Evolutionary conservation across 2,113 vertebrate species (phyloP), one percentile per base, ranked within the genome.

Genomic region (Helogale parvula): DNA sequence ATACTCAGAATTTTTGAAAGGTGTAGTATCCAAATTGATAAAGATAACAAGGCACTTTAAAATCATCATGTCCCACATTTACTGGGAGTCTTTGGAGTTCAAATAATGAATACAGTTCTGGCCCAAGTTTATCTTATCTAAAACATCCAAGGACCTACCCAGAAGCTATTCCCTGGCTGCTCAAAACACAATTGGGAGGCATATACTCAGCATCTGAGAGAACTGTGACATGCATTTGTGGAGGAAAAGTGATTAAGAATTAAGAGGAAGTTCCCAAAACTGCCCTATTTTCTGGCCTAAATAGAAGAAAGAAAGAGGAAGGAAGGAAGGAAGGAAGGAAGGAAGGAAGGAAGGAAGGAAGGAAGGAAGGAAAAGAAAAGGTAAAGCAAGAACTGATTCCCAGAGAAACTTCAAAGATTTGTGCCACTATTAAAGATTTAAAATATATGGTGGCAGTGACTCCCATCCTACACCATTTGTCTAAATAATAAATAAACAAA

Each of bases 51-150:
- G 6, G 2, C 27, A n/a, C 10, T 6, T 9, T 54, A 31, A 96
- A 33, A 14, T 80, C 7, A 69, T 41, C 52, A 76, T 50, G 11
- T 16, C 12, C 1, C 68, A 41, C 69, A 0, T 74, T 60, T 88
- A 47, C 0, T 47, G 1, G 1, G 7, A 16, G 0, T 5, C 23
- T 65, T 7, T 21, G 15, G 45, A 95, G 10, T 12, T 1, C 33
- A 94, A 12, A 19, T 38, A 54, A 50, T 71, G 15, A 65, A 52
- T 77, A 57, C 86, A 60, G 10, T 69, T 41, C 23, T 89, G 60
- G 6, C 14, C 27, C 4, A 29, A 85, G 10, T 85, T 85, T 69
- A 77, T 69, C 31, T 90, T 27, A 60, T 35, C 35, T 71, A 77
- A 31, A 29, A 13, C 2, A 74, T 77, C 38, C 31, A 92, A 47